Percentiles rank a stretch among this genome's conserved stretches.
Conservation (phyloP, 2,113 vertebrate species). For the Terrapene triunguis region DNA sequence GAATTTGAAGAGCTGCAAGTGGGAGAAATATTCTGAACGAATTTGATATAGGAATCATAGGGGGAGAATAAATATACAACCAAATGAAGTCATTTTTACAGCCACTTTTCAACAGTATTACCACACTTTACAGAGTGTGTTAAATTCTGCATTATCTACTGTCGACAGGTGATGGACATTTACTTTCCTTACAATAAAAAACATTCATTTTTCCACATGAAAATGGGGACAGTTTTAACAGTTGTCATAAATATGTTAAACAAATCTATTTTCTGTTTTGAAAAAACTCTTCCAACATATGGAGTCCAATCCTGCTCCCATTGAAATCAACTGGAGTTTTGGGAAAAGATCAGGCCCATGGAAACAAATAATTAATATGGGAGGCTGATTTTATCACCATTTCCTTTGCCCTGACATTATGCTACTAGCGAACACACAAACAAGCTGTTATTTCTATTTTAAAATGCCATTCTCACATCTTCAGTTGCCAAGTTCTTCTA, state of each 20-base stretch:
- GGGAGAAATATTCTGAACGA: neutral
- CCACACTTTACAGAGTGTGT: neutral
- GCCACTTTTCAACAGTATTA: neutral
- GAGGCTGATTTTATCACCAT: neutral
- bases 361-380: neutral
- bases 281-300: neutral
- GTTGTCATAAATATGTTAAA: neutral
- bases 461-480: neutral
- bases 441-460: neutral
- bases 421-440: neutral
- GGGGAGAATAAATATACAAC: neutral
- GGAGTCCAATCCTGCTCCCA: neutral
- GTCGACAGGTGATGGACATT: neutral
- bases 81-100: neutral
- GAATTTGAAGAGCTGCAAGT: neutral
- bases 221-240: neutral
- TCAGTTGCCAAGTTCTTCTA: neutral
- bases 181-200: neutral
- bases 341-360: neutral
- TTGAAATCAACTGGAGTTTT: neutral
- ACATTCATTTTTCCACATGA: neutral
- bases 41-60: neutral
- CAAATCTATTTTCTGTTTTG: neutral
- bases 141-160: neutral
- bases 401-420: neutral